phyloP scores from a whole-genome alignment of 2,888 invertebrate species.

The Dryococelus australis region DNA sequence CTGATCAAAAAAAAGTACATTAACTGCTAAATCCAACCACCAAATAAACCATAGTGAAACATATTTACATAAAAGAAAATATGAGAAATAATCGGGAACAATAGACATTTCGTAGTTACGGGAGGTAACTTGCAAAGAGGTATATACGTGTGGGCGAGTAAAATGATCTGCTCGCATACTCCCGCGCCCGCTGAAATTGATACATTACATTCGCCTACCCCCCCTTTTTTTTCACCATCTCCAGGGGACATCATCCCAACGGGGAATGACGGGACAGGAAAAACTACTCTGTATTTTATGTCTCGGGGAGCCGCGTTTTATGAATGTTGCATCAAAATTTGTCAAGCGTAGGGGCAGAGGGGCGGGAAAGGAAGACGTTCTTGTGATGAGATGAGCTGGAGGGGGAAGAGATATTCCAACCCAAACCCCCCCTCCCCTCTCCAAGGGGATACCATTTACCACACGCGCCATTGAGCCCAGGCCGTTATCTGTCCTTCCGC shows the following conservation, averaged over 20 bases:
- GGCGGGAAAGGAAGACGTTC: conserved; percentile 12
- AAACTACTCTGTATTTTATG: conserved; percentile 16
- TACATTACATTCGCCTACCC: not conserved
- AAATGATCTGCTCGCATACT: not conserved
- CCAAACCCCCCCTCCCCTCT: not conserved
- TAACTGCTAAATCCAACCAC: too few relatives aligned
- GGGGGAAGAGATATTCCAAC: not conserved
- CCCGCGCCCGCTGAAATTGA: not conserved
- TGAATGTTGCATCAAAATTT: conserved; percentile 30
- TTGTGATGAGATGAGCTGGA: conserved; percentile 7
- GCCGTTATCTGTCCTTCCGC: conserved; percentile 16
- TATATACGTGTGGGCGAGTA: not conserved
- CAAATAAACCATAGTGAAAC: too few relatives aligned
- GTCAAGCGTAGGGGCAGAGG: not conserved
- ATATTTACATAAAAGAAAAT: not conserved
- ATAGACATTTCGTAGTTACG: not conserved
- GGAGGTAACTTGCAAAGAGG: not conserved
- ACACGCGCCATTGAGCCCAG: conserved; percentile 16
- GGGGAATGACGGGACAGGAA: not conserved
- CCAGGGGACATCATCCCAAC: not conserved
- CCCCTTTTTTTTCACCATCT: not conserved
- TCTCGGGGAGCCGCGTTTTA: conserved; percentile 23
- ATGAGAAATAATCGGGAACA: not conserved
- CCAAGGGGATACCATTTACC: not conserved
- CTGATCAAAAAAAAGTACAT: too few relatives aligned